phyloP scores from a whole-genome alignment of 2,797 vertebrate species.

The Protonibea diacanthus region DNA sequence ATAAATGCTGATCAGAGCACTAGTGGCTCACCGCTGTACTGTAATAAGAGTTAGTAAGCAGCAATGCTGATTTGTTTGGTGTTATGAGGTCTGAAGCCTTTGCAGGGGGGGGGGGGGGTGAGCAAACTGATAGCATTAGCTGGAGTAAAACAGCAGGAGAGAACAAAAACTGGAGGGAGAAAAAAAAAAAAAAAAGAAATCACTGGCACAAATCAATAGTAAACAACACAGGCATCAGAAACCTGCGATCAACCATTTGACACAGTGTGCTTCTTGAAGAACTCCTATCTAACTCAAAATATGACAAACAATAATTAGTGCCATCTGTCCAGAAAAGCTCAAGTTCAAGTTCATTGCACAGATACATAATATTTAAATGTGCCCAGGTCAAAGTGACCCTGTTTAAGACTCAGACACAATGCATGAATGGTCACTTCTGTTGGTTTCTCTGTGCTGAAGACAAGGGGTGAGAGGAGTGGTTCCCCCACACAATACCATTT shows the following conservation, averaged over 20 bases:
- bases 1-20: constrained; percentile 73
- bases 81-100: constrained; percentile 78
- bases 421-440: constrained; percentile 73
- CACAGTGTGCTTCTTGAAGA: constrained; percentile 82
- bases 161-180: constrained; percentile 33
- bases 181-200: constrained; percentile 15
- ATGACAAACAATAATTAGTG: constrained; percentile 67
- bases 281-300: constrained; percentile 67
- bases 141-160: constrained; percentile 53
- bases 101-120: constrained; percentile 30
- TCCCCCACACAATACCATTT: constrained; percentile 67
- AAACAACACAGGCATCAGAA: constrained; percentile 73
- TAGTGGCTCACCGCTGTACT: constrained; percentile 73
- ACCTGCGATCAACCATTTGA: constrained; percentile 74
- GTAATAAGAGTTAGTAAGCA: constrained; percentile 80
- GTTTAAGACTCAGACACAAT: constrained; percentile 79
- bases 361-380: constrained; percentile 74
- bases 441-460: constrained; percentile 73
- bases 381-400: constrained; percentile 72
- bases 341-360: constrained; percentile 78
- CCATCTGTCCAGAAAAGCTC: constrained; percentile 73
- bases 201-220: constrained; percentile 81
- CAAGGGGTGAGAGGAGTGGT: constrained; percentile 64
- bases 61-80: constrained; percentile 81
- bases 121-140: constrained; percentile 63